Evolutionary conservation across 2,113 vertebrate genomes (phyloP), one percentile per base, ranked within the genome.

Genomic region (Channa maculata): DNA sequence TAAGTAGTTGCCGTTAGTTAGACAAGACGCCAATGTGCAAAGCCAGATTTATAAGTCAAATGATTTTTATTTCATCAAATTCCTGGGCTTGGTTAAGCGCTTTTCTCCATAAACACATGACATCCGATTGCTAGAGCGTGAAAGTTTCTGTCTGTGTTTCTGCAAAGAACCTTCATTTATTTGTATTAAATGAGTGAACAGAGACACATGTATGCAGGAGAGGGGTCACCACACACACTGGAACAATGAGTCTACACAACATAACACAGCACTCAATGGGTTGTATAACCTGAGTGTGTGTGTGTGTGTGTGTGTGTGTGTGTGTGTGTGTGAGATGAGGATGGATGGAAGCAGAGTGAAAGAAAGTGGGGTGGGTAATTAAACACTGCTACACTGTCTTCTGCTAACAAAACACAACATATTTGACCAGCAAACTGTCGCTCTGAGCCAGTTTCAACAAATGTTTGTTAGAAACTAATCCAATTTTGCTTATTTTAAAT

Each of bases 251-350:
- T 55, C 65, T 13, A 48, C 58, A 75, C 69, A 64, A 37, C 6
- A 36, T 65, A 61, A 15, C 58, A 49, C 60, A 76, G 24, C 24
- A 24, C 24, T 24, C 62, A 79, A 58, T 10, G 13, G 1, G 66
- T 88, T 87, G 68, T 64, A 74, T 88, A 88, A 89, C 70, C 11
- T 14, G 11, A 1, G 57, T 64, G 61, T 73, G 14, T 77, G n/a
- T n/a, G n/a, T n/a, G n/a, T n/a, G n/a, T n/a, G n/a, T n/a, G n/a
- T n/a, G n/a, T n/a, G n/a, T n/a, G 44, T 77, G 49, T 67, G 1
- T 65, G 75, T 55, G 15, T 58, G 55, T 51, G 49, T 46, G 65
- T 38, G 38, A 65, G 58, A 75, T 75, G 45, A 65, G 67, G 54
- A 57, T 65, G 36, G 39, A 75, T 59, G 14, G 39, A 57, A 49